A percentile compares a stretch with the other conserved stretches of the same genome.
phyloP scores from a whole-genome alignment of 1,140 invertebrate genomes.

The Heliconius himera region DNA sequence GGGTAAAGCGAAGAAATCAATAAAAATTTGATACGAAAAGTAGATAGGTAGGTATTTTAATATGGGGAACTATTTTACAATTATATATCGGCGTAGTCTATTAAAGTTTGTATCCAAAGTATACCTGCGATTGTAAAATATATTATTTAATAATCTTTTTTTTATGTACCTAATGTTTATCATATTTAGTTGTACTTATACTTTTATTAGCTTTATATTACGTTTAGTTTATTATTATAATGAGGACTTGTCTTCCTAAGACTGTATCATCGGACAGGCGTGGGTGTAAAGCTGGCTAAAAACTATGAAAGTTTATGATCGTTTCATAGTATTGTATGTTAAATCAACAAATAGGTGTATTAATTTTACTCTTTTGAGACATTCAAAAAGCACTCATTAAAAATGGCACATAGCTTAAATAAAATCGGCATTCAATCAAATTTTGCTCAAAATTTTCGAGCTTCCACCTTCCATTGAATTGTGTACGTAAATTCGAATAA shows the following conservation, averaged over 20 bases:
- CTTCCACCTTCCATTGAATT: slow-evolving; percentile 54
- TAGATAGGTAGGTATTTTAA: slow-evolving; percentile 80
- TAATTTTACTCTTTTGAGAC: slow-evolving; percentile 22
- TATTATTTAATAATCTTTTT: slow-evolving; percentile 44
- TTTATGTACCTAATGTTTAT: slow-evolving; percentile 38
- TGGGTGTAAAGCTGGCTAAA: slow-evolving; percentile 37
- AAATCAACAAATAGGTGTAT: slow-evolving; percentile 18
- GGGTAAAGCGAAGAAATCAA: slow-evolving; percentile 51
- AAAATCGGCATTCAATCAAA: slow-evolving; percentile 47
- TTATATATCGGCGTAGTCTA: slow-evolving; percentile 61
- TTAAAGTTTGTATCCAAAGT: slow-evolving; percentile 60
- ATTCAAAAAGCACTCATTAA: slow-evolving; percentile 37
- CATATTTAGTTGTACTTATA: slow-evolving; percentile 38
- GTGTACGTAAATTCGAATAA: slow-evolving; percentile 28
- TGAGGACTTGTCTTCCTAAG: slow-evolving; percentile 49
- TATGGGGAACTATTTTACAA: slow-evolving; percentile 74
- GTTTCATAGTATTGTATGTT: slow-evolving; percentile 28
- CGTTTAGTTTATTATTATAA: slow-evolving; percentile 27
- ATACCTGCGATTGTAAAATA: slow-evolving; percentile 48
- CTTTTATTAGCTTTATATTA: slow-evolving; percentile 44
- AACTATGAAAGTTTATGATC: slow-evolving; percentile 15
- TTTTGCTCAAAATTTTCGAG: slow-evolving; percentile 67
- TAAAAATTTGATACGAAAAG: slow-evolving; percentile 77
- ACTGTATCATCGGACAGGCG: slow-evolving; percentile 43
- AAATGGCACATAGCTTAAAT: slow-evolving; percentile 43